phyloP scores from a whole-genome alignment of 2,888 invertebrate species.

The Andrena dorsata region DNA sequence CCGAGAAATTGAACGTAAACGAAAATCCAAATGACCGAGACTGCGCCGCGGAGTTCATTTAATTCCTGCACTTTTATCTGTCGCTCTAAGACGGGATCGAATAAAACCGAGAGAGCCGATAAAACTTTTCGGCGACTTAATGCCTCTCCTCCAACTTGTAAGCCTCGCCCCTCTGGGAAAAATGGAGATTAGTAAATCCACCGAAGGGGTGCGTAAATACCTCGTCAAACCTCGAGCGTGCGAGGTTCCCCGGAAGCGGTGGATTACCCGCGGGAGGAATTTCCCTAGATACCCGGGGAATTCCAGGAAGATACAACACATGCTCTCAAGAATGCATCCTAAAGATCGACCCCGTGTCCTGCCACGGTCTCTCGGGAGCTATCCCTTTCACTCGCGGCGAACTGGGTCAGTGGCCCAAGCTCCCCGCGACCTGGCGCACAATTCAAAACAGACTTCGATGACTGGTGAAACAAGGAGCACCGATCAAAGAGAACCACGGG shows the following conservation, averaged over 20 bases:
- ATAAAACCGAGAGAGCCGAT: background rate
- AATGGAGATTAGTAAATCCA: conserved; percentile 27
- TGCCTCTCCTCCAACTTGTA: background rate
- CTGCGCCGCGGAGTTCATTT: background rate
- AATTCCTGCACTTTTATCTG: background rate
- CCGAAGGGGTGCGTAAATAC: conserved; percentile 33
- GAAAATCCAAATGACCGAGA: conserved; percentile 32
- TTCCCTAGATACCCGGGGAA: conserved; percentile 11
- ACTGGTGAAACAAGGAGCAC: background rate
- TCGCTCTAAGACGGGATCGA: background rate
- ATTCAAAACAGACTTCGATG: background rate
- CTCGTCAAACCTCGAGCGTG: background rate
- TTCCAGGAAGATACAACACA: conserved; percentile 2
- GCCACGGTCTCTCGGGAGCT: conserved; percentile 3
- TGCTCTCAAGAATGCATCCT: background rate
- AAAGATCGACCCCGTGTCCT: background rate
- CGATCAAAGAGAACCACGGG: background rate
- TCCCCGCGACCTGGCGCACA: background rate
- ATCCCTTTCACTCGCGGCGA: background rate
- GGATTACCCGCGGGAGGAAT: conserved; percentile 30
- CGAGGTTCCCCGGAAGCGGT: conserved; percentile 33
- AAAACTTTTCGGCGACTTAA: background rate
- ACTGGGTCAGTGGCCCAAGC: background rate
- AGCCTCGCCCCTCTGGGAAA: background rate
- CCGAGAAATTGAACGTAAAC: conserved; percentile 20